phyloP scores from a whole-genome alignment of 2,888 invertebrate species.

The Pseudolycoriella hygida region DNA sequence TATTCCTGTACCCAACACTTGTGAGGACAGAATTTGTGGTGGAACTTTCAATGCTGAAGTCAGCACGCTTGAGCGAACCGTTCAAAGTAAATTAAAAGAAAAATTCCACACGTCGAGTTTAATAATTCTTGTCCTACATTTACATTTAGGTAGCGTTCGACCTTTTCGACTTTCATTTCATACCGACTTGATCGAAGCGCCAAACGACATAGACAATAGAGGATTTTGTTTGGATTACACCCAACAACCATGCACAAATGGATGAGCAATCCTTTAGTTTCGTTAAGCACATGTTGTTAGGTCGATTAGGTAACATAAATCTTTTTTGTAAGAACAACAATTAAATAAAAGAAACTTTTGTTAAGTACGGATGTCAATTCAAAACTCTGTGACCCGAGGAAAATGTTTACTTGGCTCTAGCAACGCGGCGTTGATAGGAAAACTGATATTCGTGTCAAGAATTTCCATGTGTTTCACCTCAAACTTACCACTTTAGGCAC shows the following conservation, averaged over 20 bases:
- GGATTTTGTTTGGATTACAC: constrained; percentile 72
- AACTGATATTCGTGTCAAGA: too few relatives aligned
- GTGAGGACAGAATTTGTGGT: constrained; percentile 68
- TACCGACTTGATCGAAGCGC: constrained; percentile 58
- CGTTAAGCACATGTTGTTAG: not conserved
- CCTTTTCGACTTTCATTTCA: constrained; percentile 67
- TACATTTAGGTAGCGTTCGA: constrained; percentile 48
- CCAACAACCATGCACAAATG: constrained; percentile 68
- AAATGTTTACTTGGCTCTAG: too few relatives aligned
- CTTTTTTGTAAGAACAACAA: constrained; percentile 1
- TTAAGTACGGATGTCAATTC: too few relatives aligned
- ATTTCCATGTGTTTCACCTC: too few relatives aligned
- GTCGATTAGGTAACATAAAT: constrained; percentile 26
- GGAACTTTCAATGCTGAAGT: constrained; percentile 62
- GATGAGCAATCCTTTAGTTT: constrained; percentile 3
- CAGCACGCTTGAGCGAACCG: constrained; percentile 44
- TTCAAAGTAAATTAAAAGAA: constrained; percentile 43
- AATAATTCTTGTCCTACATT: too few relatives aligned
- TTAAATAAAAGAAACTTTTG: too few relatives aligned
- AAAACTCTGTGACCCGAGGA: too few relatives aligned
- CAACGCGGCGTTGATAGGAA: too few relatives aligned
- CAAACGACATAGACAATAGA: constrained; percentile 53
- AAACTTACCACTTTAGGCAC: too few relatives aligned
- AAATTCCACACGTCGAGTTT: too few relatives aligned
- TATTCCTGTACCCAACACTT: constrained; percentile 37